Conservation (phyloP, 2,113 vertebrate species). For the Halichoerus grypus region DNA sequence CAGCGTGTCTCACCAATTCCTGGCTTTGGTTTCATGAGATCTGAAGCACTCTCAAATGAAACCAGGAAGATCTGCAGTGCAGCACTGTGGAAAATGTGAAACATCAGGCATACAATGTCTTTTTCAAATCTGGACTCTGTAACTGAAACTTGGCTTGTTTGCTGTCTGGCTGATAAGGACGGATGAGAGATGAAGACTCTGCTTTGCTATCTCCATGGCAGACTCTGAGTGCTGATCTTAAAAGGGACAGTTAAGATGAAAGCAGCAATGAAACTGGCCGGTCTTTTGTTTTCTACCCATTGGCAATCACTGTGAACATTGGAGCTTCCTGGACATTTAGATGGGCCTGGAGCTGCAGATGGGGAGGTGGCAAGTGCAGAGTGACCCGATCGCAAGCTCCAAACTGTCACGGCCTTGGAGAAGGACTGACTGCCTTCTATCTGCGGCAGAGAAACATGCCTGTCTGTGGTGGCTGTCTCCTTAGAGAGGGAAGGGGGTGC, state of each 20-base stretch:
- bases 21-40: constrained; percentile 75
- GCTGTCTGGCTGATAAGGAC: constrained; percentile 81
- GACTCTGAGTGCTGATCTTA: constrained; percentile 11
- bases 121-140: constrained; percentile 76
- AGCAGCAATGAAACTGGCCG: neutral
- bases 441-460: constrained; percentile 12
- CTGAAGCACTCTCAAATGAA: constrained; percentile 66
- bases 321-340: neutral
- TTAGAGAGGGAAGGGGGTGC: neutral
- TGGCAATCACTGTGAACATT: neutral
- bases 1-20: constrained; percentile 63
- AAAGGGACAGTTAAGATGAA: constrained; percentile 31
- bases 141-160: constrained; percentile 74
- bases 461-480: neutral
- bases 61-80: constrained; percentile 66
- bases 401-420: neutral
- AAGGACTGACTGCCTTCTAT: neutral
- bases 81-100: constrained; percentile 83
- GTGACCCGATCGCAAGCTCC: neutral
- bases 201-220: constrained; percentile 19
- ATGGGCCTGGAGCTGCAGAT: neutral
- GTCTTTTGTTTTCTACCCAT: neutral
- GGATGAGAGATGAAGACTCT: constrained; percentile 65
- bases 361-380: neutral
- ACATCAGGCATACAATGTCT: constrained; percentile 56